Evolutionary conservation across 2,113 vertebrate species (phyloP).

Genomic region (Hemibagrus wyckioides): DNA sequence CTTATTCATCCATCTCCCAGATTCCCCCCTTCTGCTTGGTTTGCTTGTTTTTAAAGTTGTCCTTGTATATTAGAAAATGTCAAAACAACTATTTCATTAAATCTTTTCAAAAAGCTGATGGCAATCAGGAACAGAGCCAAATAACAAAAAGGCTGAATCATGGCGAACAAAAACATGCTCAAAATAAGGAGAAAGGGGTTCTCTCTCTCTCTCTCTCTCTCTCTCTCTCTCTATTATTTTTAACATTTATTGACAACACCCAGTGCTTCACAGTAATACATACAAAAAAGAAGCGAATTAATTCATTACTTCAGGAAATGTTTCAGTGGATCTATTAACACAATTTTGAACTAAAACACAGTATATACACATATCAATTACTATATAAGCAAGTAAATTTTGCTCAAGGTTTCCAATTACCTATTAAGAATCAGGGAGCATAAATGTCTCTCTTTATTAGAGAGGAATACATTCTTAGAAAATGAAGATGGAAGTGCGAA

Average conservation of each 20-base stretch:
- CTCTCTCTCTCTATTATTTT: neutral
- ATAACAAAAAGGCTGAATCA: slow-evolving; percentile 8
- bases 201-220: neutral
- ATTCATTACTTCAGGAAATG: neutral
- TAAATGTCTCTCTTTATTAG: neutral
- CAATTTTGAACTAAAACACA: neutral
- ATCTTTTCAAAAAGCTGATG: neutral
- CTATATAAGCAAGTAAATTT: neutral
- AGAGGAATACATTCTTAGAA: neutral
- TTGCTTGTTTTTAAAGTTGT: neutral
- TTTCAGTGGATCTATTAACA: neutral
- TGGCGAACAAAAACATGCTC: neutral
- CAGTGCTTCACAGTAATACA: neutral
- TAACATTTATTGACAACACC: neutral
- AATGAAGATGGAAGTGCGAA: neutral
- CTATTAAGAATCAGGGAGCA: neutral
- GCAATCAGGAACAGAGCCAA: slow-evolving; percentile 1
- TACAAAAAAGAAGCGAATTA: neutral
- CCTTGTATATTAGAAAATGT: neutral
- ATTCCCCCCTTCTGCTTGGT: neutral
- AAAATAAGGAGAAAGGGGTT: neutral
- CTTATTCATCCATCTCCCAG: neutral
- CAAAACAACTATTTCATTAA: slow-evolving; percentile 4
- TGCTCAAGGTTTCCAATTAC: neutral
- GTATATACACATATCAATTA: neutral